Conservation (phyloP, 2,797 vertebrate species). For the Eulemur albifrons region DNA sequence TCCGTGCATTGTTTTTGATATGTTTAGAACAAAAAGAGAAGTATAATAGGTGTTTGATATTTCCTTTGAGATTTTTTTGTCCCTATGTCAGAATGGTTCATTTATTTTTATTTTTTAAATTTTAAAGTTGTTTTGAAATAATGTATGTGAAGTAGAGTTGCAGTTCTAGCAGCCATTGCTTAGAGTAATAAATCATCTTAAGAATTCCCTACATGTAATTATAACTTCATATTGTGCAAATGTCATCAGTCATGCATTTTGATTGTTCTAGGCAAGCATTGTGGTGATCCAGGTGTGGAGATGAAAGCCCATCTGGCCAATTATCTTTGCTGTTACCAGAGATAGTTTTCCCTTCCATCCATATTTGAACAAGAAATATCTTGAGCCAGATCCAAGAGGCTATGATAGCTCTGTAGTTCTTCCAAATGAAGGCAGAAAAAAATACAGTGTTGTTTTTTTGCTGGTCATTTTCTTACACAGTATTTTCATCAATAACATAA, state of each 20-base stretch:
- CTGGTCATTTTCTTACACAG: neutral
- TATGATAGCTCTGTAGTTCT: conserved; percentile 29
- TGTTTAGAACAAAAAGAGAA: conserved; percentile 58
- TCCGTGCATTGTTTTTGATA: conserved; percentile 2
- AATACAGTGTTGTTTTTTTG: neutral
- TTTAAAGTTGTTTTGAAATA: conserved; percentile 74
- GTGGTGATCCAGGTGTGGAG: conserved; percentile 73
- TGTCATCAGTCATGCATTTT: conserved; percentile 68
- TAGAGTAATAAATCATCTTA: conserved; percentile 72
- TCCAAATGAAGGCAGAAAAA: conserved; percentile 15
- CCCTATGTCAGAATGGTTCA: conserved; percentile 60
- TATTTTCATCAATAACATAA: neutral
- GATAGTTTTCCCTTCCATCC: conserved; percentile 41
- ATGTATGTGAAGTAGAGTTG: conserved; percentile 64
- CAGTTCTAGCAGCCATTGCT: conserved; percentile 73
- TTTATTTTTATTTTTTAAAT: conserved; percentile 74
- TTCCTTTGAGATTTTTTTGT: conserved; percentile 14
- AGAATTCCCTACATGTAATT: conserved; percentile 81
- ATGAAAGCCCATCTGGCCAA: conserved; percentile 73
- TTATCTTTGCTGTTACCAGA: conserved; percentile 64
- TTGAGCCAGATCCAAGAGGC: conserved; percentile 34
- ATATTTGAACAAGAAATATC: conserved; percentile 49
- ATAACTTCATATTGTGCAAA: conserved; percentile 76
- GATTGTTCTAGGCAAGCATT: conserved; percentile 70
- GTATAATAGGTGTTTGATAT: neutral